Base-by-base conservation (phyloP, 2,113 vertebrate genomes). In the Albula glossodonta region DNA sequence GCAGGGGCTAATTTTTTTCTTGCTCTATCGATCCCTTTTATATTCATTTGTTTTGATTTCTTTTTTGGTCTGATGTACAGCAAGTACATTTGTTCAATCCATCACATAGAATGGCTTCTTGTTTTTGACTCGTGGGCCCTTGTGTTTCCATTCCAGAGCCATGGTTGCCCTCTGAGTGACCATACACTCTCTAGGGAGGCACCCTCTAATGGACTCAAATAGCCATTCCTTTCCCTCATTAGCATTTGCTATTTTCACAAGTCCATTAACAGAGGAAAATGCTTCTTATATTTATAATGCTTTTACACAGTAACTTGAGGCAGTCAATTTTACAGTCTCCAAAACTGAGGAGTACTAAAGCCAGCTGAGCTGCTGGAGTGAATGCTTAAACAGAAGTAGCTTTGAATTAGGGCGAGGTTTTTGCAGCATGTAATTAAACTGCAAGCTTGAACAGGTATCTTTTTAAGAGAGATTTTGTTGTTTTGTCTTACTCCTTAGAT, bases 131-230 rank as follows among this genome's bases (percentile, higher is more conserved):
- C 91, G 92, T 92, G 92, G 90, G 90, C 90, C 90, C n/a, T 53
- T 3, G 77, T 91, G 90, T 91, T 89, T 87, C 88, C 93, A 93
- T 94, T 94, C 91, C 92, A 93, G 93, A 92, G 91, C 88, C 90
- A n/a, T 4, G 17, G 74, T 22, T 77, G 74, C 89, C 88, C 85
- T 89, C 89, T 90, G 91, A 95, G 92, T 93, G 93, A 90, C 93
- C 93, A 93, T 92, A 92, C 89, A 93, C 93, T 94, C 93, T 92
- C 93, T 90, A 92, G 92, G 93, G 93, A 94, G 93, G 94, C 92
- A 93, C 92, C 91, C 91, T 92, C 93, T 95, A 95, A 95, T 95
- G 94, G 94, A 94, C 93, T 93, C 89, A 90, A 94, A 94, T 95
- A 93, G 93, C 90, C 94, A 95, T 93, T 94, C 93, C 88, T 91